Evolutionary conservation across 2,797 vertebrate species (phyloP).

Genomic region (Salarias fasciatus): DNA sequence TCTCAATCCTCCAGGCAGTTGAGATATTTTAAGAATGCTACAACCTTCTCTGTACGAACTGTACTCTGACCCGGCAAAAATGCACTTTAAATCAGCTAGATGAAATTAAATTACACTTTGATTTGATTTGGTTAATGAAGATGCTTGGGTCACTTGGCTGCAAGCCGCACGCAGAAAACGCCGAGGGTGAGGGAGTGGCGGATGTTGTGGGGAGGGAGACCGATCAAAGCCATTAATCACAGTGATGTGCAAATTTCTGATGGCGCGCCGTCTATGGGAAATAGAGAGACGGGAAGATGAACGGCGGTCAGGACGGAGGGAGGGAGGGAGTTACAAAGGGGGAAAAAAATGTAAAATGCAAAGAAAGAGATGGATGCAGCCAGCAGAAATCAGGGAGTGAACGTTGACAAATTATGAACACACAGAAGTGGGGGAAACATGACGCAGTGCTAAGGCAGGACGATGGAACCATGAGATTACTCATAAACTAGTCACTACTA

Average conservation of each 20-base stretch:
- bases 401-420: slow-evolving; percentile 55
- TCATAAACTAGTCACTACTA: slow-evolving; percentile 53
- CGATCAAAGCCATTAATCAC: slow-evolving; percentile 75
- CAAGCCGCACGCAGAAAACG: slow-evolving; percentile 6
- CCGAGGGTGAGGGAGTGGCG: slow-evolving; percentile 16
- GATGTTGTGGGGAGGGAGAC: slow-evolving; percentile 34
- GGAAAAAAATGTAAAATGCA: slow-evolving; percentile 19
- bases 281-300: slow-evolving; percentile 13
- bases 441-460: slow-evolving; percentile 35
- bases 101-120: slow-evolving; percentile 49
- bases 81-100: slow-evolving; percentile 53
- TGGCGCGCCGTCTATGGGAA: slow-evolving; percentile 37
- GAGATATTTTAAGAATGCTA: slow-evolving; percentile 1
- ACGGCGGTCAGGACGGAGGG: slow-evolving; percentile 10
- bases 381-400: slow-evolving; percentile 38
- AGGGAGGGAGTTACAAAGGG: slow-evolving; percentile 12
- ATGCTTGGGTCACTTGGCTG: slow-evolving; percentile 38
- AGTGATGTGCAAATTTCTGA: slow-evolving; percentile 59
- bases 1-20: slow-evolving; percentile 9
- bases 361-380: slow-evolving; percentile 43
- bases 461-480: slow-evolving; percentile 58
- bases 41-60: slow-evolving; percentile 1
- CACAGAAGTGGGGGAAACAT: slow-evolving; percentile 18
- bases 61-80: slow-evolving; percentile 43
- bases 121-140: slow-evolving; percentile 66